Conservation (phyloP, 2,888 invertebrate genomes). For the Ornithoptera alexandrae region DNA sequence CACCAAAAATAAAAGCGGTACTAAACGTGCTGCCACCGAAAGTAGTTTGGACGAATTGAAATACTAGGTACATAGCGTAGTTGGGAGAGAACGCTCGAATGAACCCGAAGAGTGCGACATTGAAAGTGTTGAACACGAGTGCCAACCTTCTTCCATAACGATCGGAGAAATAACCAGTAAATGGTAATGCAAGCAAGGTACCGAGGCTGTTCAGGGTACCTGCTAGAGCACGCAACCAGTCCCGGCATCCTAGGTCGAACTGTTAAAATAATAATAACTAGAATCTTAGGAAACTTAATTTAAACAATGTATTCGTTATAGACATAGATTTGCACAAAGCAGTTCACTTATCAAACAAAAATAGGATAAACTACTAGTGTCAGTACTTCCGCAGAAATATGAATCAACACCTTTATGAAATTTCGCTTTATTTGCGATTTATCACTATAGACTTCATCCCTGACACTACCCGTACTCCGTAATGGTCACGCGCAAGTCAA, state of each 20-base stretch:
- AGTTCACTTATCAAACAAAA: neutral
- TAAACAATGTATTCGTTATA: neutral
- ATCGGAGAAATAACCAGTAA: constrained; percentile 83
- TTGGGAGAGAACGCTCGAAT: constrained; percentile 77
- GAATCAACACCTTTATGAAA: too few species aligned
- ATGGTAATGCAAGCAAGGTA: constrained; percentile 81
- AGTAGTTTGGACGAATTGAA: constrained; percentile 77
- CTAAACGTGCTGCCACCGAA: constrained; percentile 77
- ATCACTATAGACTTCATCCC: too few species aligned
- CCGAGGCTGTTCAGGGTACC: constrained; percentile 83
- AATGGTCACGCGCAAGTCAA: too few species aligned
- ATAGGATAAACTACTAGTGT: neutral
- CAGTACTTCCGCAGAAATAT: too few species aligned
- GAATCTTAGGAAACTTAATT: neutral
- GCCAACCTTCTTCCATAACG: constrained; percentile 67
- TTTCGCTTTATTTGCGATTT: too few species aligned
- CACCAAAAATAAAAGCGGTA: constrained; percentile 67
- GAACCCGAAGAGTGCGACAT: constrained; percentile 67
- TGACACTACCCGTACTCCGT: too few species aligned
- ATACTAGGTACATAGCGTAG: constrained; percentile 75
- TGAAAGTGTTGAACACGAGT: constrained; percentile 52
- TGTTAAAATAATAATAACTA: constrained; percentile 41
- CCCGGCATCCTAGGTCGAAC: constrained; percentile 79
- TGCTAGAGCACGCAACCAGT: constrained; percentile 83
- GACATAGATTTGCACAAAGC: neutral